Conservation (phyloP, 2,113 vertebrate species). For the Gavia stellata region DNA sequence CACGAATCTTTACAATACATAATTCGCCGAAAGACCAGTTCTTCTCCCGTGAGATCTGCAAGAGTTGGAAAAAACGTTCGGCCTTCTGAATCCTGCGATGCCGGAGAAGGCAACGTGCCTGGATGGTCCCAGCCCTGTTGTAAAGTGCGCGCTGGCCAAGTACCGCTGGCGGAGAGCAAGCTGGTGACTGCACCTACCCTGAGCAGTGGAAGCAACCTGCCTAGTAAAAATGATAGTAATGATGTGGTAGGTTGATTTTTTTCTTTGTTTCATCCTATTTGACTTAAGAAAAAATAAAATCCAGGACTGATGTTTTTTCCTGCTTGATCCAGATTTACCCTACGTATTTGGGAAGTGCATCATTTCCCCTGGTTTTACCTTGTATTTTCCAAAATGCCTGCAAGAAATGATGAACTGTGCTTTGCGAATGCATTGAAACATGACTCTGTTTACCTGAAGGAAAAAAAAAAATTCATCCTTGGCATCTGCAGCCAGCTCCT, state of each 20-base stretch:
- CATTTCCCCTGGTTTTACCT: background rate
- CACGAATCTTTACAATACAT: constrained; percentile 62
- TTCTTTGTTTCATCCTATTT: background rate
- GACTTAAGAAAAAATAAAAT: background rate
- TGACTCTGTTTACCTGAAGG: background rate
- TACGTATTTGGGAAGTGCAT: background rate
- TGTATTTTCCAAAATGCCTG: background rate
- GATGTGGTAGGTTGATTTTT: constrained; percentile 55
- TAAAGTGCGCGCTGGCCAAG: background rate
- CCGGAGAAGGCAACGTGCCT: background rate
- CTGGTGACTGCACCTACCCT: background rate
- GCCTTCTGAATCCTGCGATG: background rate
- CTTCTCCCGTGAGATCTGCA: background rate
- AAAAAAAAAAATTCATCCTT: background rate
- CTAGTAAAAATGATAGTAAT: constrained; percentile 11
- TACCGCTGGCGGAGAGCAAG: background rate
- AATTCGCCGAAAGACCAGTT: constrained; percentile 57
- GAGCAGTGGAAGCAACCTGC: background rate
- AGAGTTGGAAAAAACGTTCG: background rate
- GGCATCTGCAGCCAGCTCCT: background rate
- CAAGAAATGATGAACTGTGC: background rate
- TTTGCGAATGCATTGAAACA: background rate
- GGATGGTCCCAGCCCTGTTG: background rate
- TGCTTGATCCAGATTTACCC: background rate
- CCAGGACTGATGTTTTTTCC: background rate